phyloP scores from a whole-genome alignment of 2,797 vertebrate species.

The Peromyscus eremicus region DNA sequence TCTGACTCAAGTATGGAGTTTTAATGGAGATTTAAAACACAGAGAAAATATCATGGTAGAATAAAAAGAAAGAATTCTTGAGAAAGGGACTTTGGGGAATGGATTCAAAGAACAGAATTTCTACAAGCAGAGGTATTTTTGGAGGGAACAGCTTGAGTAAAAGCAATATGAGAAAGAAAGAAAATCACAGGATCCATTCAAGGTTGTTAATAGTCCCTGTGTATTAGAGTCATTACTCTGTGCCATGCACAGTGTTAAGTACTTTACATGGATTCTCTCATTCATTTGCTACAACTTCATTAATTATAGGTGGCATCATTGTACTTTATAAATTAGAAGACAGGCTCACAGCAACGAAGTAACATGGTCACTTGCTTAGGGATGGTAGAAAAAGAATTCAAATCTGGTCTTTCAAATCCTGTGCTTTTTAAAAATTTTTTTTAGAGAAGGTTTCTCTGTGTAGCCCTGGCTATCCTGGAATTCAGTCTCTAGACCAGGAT shows the following conservation, averaged over 20 bases:
- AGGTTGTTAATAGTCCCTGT: neutral
- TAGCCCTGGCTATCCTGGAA: too few relatives aligned
- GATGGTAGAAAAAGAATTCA: conserved; percentile 26
- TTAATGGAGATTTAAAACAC: neutral
- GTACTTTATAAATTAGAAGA: conserved; percentile 35
- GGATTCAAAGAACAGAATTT: conserved; percentile 31
- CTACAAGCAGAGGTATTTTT: neutral
- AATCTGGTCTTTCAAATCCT: neutral
- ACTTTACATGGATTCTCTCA: neutral
- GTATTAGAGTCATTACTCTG: neutral
- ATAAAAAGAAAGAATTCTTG: conserved; percentile 31
- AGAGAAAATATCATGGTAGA: neutral
- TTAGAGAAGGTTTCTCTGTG: too few relatives aligned
- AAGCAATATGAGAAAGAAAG: conserved; percentile 29
- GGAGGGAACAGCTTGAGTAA: neutral
- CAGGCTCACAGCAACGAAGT: conserved; percentile 24
- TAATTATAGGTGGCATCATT: conserved; percentile 7
- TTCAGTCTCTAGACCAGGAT: too few relatives aligned
- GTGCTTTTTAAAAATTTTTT: too few relatives aligned
- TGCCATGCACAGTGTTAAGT: neutral
- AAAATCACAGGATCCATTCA: conserved; percentile 35
- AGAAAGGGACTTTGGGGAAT: neutral
- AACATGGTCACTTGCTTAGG: conserved; percentile 25
- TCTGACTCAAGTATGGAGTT: neutral
- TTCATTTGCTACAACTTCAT: conserved; percentile 30